phyloP scores from a whole-genome alignment of 2,797 vertebrate species.

The Esox masquinongy region DNA sequence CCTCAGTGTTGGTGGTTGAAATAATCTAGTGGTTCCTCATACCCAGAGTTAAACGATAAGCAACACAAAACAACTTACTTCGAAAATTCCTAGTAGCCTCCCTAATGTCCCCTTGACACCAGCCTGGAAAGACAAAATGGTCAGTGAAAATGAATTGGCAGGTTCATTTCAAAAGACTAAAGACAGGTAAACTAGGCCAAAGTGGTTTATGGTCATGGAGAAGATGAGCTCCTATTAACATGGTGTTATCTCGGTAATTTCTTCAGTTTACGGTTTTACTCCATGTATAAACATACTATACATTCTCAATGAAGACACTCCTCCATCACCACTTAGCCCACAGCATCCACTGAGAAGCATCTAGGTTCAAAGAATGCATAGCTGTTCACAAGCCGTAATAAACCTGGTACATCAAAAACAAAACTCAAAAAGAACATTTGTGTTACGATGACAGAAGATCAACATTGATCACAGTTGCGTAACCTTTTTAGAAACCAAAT shows the following conservation, averaged over 20 bases:
- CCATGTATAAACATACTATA: slow-evolving; percentile 72
- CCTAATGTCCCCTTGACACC: slow-evolving; percentile 98
- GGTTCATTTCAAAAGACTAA: neutral
- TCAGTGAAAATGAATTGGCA: neutral
- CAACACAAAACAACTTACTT: slow-evolving; percentile 79
- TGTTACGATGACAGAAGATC: neutral
- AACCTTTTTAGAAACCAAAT: neutral
- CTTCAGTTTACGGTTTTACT: slow-evolving; percentile 71
- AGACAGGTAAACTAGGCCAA: neutral
- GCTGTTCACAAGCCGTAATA: neutral
- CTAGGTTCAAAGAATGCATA: neutral
- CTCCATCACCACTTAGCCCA: neutral
- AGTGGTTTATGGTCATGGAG: neutral
- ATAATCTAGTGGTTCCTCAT: neutral
- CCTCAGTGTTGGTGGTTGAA: neutral
- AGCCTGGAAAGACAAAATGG: slow-evolving; percentile 74
- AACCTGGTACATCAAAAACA: slow-evolving; percentile 15
- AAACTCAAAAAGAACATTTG: slow-evolving; percentile 2
- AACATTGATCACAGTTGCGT: neutral
- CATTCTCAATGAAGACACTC: slow-evolving; percentile 32
- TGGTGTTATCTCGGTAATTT: slow-evolving; percentile 1
- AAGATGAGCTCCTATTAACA: neutral
- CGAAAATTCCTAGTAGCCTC: slow-evolving; percentile 95
- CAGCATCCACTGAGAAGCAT: neutral
- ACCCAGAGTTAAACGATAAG: neutral